phyloP scores from a whole-genome alignment of 2,888 invertebrate species.

The Coelopa pilipes region DNA sequence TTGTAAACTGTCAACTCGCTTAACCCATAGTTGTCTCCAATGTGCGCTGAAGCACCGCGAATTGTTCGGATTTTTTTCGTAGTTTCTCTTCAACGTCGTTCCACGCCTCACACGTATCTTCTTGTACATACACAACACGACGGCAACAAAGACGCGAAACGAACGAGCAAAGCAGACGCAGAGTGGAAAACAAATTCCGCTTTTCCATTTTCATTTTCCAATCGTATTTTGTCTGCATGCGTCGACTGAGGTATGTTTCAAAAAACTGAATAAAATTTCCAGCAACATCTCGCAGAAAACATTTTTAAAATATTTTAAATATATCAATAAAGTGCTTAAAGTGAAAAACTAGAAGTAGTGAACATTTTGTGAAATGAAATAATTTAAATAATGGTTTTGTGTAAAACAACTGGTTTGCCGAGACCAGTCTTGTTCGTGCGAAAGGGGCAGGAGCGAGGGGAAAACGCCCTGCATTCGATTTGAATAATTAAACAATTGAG shows the following conservation, averaged over 20 bases:
- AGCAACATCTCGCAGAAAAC: background rate
- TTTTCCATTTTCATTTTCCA: slow-evolving; percentile 27
- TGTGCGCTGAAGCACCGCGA: too few relatives aligned
- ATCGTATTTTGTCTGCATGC: slow-evolving; percentile 5
- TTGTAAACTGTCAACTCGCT: background rate
- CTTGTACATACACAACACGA: slow-evolving; percentile 19
- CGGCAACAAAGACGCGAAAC: slow-evolving; percentile 26
- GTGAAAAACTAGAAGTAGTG: background rate
- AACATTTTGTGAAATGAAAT: background rate
- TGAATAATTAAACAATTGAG: slow-evolving; percentile 21
- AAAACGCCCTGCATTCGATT: background rate
- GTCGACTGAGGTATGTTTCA: slow-evolving; percentile 5
- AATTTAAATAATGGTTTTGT: background rate
- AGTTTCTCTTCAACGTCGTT: background rate
- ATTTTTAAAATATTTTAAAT: background rate
- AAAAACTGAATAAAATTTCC: slow-evolving; percentile 8
- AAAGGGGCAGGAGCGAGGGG: background rate
- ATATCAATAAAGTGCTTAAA: background rate
- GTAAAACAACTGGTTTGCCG: background rate
- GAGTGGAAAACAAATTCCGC: slow-evolving; percentile 23
- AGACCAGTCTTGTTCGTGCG: background rate
- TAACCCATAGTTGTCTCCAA: too few relatives aligned
- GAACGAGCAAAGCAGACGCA: slow-evolving; percentile 13
- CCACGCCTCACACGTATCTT: background rate
- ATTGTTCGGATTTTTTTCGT: too few relatives aligned